Evolutionary conservation across 2,888 invertebrate species (phyloP).

Genomic region (Cantharis flavilabris): DNA sequence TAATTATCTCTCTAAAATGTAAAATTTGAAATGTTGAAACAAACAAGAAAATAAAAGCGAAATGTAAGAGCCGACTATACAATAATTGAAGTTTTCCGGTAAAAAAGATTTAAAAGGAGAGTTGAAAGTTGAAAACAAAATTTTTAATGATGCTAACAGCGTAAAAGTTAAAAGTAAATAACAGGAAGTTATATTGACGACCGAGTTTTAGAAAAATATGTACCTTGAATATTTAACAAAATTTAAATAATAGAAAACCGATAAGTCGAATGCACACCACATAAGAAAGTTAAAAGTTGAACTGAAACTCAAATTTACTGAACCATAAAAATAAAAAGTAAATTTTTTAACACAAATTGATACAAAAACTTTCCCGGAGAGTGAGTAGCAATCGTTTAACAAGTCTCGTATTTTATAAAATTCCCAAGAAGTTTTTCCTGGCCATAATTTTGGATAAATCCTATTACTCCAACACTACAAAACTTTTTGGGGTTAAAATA

Average conservation of each 20-base stretch:
- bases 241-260: not conserved
- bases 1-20: not conserved
- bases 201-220: not conserved
- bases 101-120: not conserved
- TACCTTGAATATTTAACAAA: not conserved
- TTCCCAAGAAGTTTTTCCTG: not conserved
- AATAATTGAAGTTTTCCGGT: not conserved
- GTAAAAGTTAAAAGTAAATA: not conserved
- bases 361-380: not conserved
- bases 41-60: not conserved
- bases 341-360: not conserved
- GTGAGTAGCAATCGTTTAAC: not conserved
- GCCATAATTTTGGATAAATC: not conserved
- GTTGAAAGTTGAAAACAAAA: not conserved
- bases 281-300: not conserved
- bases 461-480: not conserved
- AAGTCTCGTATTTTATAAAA: not conserved
- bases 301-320: not conserved
- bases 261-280: not conserved
- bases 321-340: not conserved
- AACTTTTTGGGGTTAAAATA: not conserved
- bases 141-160: not conserved
- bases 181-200: not conserved
- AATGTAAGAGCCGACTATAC: not conserved
- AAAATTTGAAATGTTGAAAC: not conserved